Evolutionary conservation across 2,888 invertebrate species (phyloP).

Genomic region (Bellardia pandia): DNA sequence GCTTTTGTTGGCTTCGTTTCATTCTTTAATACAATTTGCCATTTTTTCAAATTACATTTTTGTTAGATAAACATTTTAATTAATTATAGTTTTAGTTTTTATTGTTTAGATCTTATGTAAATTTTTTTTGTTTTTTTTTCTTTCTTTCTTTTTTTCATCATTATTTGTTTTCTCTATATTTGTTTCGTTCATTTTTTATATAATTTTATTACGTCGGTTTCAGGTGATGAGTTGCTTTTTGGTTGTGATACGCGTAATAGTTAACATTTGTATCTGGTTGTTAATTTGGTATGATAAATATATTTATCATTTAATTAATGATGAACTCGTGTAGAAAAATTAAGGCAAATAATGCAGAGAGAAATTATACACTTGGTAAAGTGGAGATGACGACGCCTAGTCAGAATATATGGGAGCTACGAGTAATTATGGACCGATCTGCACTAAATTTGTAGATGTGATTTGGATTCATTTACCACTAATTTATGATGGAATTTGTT

Average conservation of each 20-base stretch:
- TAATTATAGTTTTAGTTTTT: conserved; percentile 71
- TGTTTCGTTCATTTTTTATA: conserved; percentile 59
- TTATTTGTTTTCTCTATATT: background rate
- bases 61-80: conserved; percentile 72
- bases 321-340: conserved; percentile 21
- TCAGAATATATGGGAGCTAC: no score
- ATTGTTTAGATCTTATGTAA: conserved; percentile 69
- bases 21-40: conserved; percentile 69
- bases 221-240: conserved; percentile 65
- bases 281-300: conserved; percentile 64
- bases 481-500: no score
- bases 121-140: conserved; percentile 36
- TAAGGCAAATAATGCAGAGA: background rate
- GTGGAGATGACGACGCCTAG: no score
- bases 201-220: conserved; percentile 65
- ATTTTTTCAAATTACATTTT: conserved; percentile 71
- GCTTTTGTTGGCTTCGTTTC: conserved; percentile 47
- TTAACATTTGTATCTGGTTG: conserved; percentile 38
- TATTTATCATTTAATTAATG: conserved; percentile 61
- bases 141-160: background rate
- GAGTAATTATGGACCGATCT: no score
- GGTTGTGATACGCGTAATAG: conserved; percentile 34
- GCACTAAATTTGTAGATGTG: no score
- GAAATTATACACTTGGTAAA: no score
- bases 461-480: no score